Evolutionary conservation across 2,888 invertebrate species (phyloP), one percentile per base, ranked within the genome.

Genomic region (Panopea generosa): DNA sequence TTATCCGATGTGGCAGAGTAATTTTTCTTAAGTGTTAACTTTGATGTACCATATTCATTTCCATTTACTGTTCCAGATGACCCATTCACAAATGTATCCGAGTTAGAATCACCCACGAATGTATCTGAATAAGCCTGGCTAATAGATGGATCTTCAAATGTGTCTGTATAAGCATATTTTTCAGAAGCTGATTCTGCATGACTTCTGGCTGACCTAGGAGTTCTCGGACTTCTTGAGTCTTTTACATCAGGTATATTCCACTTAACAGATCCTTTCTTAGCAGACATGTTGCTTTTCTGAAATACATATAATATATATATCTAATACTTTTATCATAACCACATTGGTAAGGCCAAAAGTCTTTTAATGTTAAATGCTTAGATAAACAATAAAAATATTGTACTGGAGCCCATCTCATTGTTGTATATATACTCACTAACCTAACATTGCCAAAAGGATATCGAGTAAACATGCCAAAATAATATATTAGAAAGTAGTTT

Each of bases 111-210:
- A 33, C 55, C 69, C 4, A 73, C 11, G 53, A 80, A 76, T 14
- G 80, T 76, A 43, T 76, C 76, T 2, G 80, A 72, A 49, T 80
- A 75, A n/a, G 60, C n/a, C 29, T 65, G 68, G 27, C 50, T 52
- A n/a, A 38, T 38, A 1, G 71, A 65, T 3, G 59, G 57, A 4
- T 75, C 75, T 47, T 75, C 79, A 66, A 68, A 72, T 18, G 71
- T 75, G 26, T 72, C 75, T 0, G 68, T 53, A 50, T 75, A 66
- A 16, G 38, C 14, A 61, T 70, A 65, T 68, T 24, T 80, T n/a
- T 76, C 72, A 29, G 72, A 69, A 4, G 55, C 27, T 18, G 72
- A 66, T 7, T 77, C 72, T 40, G 29, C 55, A 22, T 53, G 16
- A 26, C 61, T 73, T 29, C 52, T 27, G 3, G 14, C 33, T 33